phyloP scores from a whole-genome alignment of 2,113 vertebrate genomes.

The Nothoprocta pentlandii region DNA sequence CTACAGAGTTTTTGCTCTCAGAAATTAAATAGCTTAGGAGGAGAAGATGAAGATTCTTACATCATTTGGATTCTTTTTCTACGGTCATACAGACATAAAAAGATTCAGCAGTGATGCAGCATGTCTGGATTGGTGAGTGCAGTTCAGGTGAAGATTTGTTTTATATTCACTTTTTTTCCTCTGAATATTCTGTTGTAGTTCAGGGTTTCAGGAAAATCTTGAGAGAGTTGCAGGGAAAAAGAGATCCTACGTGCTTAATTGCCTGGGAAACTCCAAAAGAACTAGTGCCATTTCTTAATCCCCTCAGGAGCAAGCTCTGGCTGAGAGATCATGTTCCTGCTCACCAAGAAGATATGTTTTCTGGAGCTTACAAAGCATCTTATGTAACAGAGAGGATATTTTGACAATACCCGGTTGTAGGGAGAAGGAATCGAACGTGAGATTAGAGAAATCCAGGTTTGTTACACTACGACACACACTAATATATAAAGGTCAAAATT shows the following conservation, averaged over 20 bases:
- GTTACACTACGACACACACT: background rate
- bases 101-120: background rate
- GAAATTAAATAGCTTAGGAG: constrained; percentile 51
- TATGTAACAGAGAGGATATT: background rate
- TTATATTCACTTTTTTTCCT: background rate
- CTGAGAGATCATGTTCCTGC: background rate
- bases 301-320: background rate
- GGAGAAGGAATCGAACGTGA: background rate
- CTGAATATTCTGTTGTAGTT: background rate
- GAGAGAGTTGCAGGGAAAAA: background rate
- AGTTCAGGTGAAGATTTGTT: background rate
- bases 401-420: background rate
- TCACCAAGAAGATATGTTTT: background rate
- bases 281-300: background rate
- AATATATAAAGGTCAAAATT: background rate
- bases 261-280: background rate
- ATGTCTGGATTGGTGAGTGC: background rate
- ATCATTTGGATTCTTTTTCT: background rate
- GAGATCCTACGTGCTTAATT: background rate
- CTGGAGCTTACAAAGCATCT: background rate
- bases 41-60: constrained; percentile 12
- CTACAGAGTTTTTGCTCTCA: constrained; percentile 38
- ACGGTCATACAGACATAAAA: background rate
- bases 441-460: background rate
- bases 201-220: background rate